Base-by-base conservation (phyloP, 2,888 invertebrate genomes). In the Amblyjoppa fuscipennis region DNA sequence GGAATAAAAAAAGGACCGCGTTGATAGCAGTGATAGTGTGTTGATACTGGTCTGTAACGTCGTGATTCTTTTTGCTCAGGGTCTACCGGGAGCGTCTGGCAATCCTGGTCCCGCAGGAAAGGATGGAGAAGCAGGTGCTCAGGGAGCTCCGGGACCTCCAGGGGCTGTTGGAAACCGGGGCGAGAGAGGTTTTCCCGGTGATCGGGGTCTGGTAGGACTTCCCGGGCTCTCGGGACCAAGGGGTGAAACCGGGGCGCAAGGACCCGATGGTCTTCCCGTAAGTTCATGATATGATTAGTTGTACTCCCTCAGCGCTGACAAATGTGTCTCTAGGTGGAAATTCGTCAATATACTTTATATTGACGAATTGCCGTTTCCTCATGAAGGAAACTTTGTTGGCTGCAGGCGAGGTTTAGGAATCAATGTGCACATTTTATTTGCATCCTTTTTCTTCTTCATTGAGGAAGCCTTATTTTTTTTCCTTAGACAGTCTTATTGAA, bases 21-120 rank as follows among this genome's bases (percentile, higher is more conserved):
- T 56, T 56, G 9, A 25, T 25, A 56, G 25, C 9, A 11, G 59
- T 1, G 25, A 59, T 28, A 4, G 11, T 9, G 7, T 9, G 6
- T 59, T 11, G 25, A 7, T 9, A 28, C 20, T 13, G 1, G 7
- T 20, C 4, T 38, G 16, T n/a, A 16, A 80, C 49, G 16, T 3
- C 2, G 4, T 31, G 51, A 16, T 34, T 31, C 49, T 59, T 38
- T 70, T 41, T 3, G 51, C 28, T 28, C 66, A 81, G 87, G 87
- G 87, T 2, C 64, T 85, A 7, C 87, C 69, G 13, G 73, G 81
- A 79, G 73, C 78, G 81, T 81, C 84, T 49, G 98, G 98, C 1
- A 96, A 95, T 91, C 96, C 97, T 2, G 98, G 98, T 0, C 93
- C 95, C 7, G 95, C 97, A 0, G 98, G 98, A n/a, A 98, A 97